Evolutionary conservation across 2,888 invertebrate genomes (phyloP), one percentile per base, ranked within the genome.

Genomic region (Melinopterus prodromus): DNA sequence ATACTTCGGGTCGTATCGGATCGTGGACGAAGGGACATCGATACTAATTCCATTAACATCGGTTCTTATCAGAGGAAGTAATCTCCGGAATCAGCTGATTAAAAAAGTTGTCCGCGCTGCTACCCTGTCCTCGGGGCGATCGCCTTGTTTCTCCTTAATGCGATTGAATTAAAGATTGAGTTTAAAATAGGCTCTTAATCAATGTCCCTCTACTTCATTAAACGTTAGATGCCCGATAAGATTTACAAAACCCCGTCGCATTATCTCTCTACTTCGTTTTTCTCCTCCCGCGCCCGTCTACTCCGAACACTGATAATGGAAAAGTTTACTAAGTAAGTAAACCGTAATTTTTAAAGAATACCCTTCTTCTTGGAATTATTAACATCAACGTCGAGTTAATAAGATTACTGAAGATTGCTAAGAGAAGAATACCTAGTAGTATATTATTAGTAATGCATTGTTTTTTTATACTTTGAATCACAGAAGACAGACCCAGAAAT

Each of bases 101-200:
- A 88, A 88, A 89, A 88, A 89, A 89, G 89, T 89, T 89, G 88
- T 88, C 87, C 85, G 85, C 85, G 83, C 85, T 84, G 85, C 85
- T 84, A 85, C 84, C 84, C 86, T 82, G 82, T 82, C 85, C 74
- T 74, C 84, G 82, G 83, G 85, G 84, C 83, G 83, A 85, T 87
- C 85, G 85, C 84, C 86, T 87, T 87, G 87, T 84, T 85, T 84
- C 86, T 74, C 74, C 74, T 87, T 88, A 88, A 88, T 87, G 87
- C 87, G 88, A 88, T 88, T 89, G 88, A 89, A 89, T 89, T 89
- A 89, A 89, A 89, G 89, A 89, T 88, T 87, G 87, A 87, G 86
- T 87, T 87, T 86, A 84, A 87, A 88, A 88, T 87, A 85, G 87
- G 86, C 87, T 87, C 86, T 89, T 89, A 89, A 89, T 89, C 89